Evolutionary conservation across 92 coral and sea anemone genomes (phyloP).

Genomic region (Micromussa lordhowensis): DNA sequence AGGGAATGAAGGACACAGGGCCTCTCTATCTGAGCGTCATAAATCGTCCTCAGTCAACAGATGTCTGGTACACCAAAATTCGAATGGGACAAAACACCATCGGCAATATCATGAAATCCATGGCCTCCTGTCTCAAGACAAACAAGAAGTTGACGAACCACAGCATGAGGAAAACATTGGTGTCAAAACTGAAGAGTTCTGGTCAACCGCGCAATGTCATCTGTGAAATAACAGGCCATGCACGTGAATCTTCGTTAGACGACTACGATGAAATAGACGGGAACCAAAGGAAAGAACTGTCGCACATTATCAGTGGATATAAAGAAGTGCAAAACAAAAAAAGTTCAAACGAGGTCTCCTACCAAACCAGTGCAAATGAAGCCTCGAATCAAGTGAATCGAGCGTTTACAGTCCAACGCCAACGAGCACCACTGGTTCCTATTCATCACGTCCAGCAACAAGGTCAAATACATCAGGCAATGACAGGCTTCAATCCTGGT

Average conservation of each 20-base stretch:
- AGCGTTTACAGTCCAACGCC: too few species aligned
- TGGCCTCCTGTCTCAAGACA: constrained; percentile 63
- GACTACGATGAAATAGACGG: too few species aligned
- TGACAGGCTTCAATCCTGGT: too few species aligned
- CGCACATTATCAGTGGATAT: constrained; percentile 68
- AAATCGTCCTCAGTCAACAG: too few species aligned
- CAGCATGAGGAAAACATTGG: too few species aligned
- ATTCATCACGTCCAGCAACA: constrained; percentile 23
- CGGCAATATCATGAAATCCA: constrained; percentile 54
- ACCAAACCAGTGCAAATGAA: constrained; percentile 27
- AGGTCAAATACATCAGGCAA: background rate
- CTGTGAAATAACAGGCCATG: too few species aligned
- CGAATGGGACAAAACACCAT: constrained; percentile 72
- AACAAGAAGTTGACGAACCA: too few species aligned
- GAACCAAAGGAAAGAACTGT: constrained; percentile 57
- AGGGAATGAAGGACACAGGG: constrained; percentile 64
- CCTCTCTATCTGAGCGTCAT: constrained; percentile 61
- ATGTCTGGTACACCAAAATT: constrained; percentile 71
- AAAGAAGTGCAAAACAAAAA: constrained; percentile 24
- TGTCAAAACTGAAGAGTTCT: too few species aligned
- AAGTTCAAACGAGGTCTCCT: constrained; percentile 12
- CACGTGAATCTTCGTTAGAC: too few species aligned
- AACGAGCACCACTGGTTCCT: too few species aligned
- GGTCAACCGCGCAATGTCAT: too few species aligned
- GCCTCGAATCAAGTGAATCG: too few species aligned